Base-by-base conservation (phyloP, 1,140 invertebrate species). In the Helicoverpa zea region DNA sequence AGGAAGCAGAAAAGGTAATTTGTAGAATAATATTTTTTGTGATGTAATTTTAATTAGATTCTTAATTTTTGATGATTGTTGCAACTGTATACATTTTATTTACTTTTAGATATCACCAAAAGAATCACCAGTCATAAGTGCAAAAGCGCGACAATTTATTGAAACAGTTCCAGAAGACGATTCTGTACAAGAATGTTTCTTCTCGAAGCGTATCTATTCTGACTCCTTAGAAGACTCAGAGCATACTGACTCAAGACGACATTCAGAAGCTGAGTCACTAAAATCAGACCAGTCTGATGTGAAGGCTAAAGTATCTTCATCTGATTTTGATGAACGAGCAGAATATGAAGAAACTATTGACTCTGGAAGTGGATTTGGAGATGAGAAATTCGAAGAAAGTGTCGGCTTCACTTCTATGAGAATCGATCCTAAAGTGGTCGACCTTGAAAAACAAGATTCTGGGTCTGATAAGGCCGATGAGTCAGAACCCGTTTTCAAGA, bases 141-240 rank as follows among this genome's bases (percentile, higher is more conserved):
- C 95, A 29, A 95, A 95, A 84, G 95, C 95, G 18, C 89, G 95
- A 23, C 95, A 95, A 77, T 95, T 95, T 81, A 95, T 95, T 83
- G 95, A 95, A 86, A 95, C 95, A 5, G 94, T 95, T 14, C 94
- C 95, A 13, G 95, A 95, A 90, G 95, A 95, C 88, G 94, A 95
- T 82, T 95, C 94, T 30, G 94, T 95, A 10, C 95, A 95, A 85
- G 95, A 95, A 86, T 95, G 95, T 80, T 95, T 95, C 90, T 95
- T 95, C 81, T 95, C 95, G 0, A 95, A 95, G 87, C 88, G 95
- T 47, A 95, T 95, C 75, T 95, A 95, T 78, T 95, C 95, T 66
- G 95, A 95, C 83, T 95, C 95, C 11, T 82, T 95, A 70, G 95
- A 95, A 88, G 95, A 95, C 84, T 95, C 95, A 23, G 95, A 95